Base-by-base conservation (phyloP, 2,113 vertebrate species). In the Salvelinus fontinalis region DNA sequence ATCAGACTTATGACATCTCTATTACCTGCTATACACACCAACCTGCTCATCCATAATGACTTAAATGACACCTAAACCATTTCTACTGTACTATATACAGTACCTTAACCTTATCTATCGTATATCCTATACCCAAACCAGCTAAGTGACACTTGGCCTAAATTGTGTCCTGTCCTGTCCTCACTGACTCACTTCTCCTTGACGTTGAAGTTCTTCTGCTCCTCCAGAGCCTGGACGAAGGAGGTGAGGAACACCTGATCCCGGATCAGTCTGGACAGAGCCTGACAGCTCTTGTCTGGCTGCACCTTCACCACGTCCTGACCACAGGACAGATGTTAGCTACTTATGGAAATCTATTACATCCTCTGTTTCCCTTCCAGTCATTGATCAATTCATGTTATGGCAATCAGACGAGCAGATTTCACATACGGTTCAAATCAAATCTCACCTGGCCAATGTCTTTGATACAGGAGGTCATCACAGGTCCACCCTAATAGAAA, bases 381-480 rank as follows among this genome's bases (percentile, higher is more conserved):
- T 16, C 14, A 5, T 16, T 24, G 16, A 59, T 26, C 49, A n/a
- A 64, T 18, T 60, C 69, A 75, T 49, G 49, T 62, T 85, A 8
- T 68, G 76, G 83, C 84, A 83, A 59, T 71, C 6, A 84, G 78
- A 24, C 70, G 39, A 20, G 8, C 1, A 14, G 64, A 24, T 39
- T 24, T 11, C 4, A 24, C 1, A 6, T 12, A 18, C 39, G 48
- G 39, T 5, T 16, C 13, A 31, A 4, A 3, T 44, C 5, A 34
- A 29, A 31, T 27, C 72, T 85, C 71, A 94, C 93, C 91, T 93
- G 90, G 51, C 84, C 78, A 0, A 91, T 90, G 76, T 94, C 93
- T 84, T 83, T 91, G 34, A 93, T 68, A 39, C 90, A 92, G 5
- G 70, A 18, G 0, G 14, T 74, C 86, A 82, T 82, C 48, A 90